Percentiles rank a stretch among this genome's conserved stretches.
Evolutionary conservation across 2,113 vertebrate genomes (phyloP).

Genomic region (Rhinolophus ferrumequinum): DNA sequence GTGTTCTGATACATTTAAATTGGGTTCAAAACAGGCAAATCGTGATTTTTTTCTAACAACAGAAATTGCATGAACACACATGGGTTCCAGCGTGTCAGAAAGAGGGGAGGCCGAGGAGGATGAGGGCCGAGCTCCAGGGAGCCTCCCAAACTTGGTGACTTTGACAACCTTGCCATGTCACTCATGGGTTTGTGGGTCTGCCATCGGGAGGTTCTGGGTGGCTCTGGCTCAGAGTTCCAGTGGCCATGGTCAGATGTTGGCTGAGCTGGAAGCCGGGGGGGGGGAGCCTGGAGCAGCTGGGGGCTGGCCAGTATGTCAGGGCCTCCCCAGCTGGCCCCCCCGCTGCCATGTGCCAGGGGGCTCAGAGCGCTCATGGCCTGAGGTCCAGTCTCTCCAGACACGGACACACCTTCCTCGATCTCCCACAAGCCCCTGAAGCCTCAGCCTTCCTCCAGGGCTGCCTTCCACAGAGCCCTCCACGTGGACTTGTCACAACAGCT

Average conservation of each 20-base stretch:
- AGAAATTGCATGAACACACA: fast-evolving
- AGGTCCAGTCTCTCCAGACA: background rate
- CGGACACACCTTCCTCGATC: fast-evolving
- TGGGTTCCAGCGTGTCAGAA: fast-evolving
- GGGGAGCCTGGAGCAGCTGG: fast-evolving
- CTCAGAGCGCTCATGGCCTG: background rate
- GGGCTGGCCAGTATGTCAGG: background rate
- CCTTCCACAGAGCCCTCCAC: background rate
- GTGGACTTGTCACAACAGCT: background rate
- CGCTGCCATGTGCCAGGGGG: background rate
- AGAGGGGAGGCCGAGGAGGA: too few species aligned
- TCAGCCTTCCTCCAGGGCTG: background rate
- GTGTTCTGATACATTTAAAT: fast-evolving
- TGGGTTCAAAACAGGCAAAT: background rate
- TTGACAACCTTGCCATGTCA: background rate
- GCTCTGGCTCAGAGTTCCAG: background rate
- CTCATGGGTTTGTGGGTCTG: background rate
- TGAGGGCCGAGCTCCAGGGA: background rate
- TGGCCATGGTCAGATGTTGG: fast-evolving
- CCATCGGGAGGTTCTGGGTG: fast-evolving
- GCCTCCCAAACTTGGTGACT: background rate
- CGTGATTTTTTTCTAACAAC: too few species aligned
- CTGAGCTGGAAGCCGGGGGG: background rate
- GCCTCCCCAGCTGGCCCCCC: background rate
- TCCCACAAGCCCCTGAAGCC: background rate